Percentiles rank a stretch among this genome's conserved stretches.
Evolutionary conservation across 2,797 vertebrate genomes (phyloP).

Genomic region (Thalassophryne amazonica): DNA sequence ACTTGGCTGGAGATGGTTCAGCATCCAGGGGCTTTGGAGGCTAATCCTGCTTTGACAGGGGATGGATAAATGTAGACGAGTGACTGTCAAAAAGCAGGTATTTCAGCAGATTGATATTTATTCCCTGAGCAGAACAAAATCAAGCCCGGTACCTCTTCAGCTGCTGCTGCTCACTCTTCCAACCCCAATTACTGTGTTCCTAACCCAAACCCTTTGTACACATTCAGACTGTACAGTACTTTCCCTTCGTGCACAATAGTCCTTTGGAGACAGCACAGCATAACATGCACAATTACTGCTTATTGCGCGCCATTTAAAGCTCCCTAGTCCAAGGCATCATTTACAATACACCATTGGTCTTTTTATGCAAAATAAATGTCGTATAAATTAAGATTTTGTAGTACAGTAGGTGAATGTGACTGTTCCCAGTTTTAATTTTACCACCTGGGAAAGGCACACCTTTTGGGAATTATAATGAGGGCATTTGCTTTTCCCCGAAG

Average conservation of each 20-base stretch:
- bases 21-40: constrained; percentile 49
- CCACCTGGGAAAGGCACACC: constrained; percentile 17
- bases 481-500: constrained; percentile 54
- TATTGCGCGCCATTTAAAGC: background rate
- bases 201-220: constrained; percentile 15
- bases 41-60: constrained; percentile 63
- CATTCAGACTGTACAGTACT: background rate
- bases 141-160: constrained; percentile 23
- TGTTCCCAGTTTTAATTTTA: constrained; percentile 44
- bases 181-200: constrained; percentile 49
- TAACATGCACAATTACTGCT: constrained; percentile 4
- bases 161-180: constrained; percentile 2
- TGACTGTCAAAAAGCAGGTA: constrained; percentile 56
- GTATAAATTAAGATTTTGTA: no score
- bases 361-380: no score
- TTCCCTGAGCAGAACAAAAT: constrained; percentile 44
- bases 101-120: constrained; percentile 61
- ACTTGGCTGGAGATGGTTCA: constrained; percentile 65
- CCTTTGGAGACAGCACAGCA: background rate
- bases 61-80: constrained; percentile 59
- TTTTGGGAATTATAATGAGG: constrained; percentile 61
- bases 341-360: background rate
- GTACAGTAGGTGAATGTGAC: no score
- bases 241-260: constrained; percentile 3
- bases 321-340: background rate